Evolutionary conservation across 2,113 vertebrate species (phyloP).

Genomic region (Podarcis raffonei): DNA sequence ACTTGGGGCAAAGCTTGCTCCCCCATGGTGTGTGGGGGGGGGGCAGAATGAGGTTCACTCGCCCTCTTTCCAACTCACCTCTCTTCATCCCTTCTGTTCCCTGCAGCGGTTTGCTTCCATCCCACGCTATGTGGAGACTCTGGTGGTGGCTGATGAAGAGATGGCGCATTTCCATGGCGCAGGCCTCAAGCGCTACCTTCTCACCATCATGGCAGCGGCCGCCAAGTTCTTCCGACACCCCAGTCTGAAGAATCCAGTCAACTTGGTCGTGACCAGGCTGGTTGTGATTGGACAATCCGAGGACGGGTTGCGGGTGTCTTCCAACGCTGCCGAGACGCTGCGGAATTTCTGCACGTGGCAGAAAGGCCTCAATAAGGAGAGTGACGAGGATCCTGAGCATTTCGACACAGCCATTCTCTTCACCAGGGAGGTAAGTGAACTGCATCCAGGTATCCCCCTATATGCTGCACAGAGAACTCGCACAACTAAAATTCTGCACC

Average conservation of each 20-base stretch:
- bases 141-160: constrained; percentile 77
- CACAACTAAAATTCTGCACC: neutral
- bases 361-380: constrained; percentile 66
- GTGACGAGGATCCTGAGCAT: constrained; percentile 73
- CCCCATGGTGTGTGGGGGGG: neutral
- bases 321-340: constrained; percentile 75
- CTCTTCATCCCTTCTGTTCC: neutral
- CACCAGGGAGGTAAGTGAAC: constrained; percentile 72
- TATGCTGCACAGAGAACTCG: neutral
- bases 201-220: constrained; percentile 71
- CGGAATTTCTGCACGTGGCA: constrained; percentile 79
- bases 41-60: neutral
- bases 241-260: constrained; percentile 74
- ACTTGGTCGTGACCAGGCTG: constrained; percentile 72
- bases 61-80: too few species aligned
- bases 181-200: constrained; percentile 72
- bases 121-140: constrained; percentile 74
- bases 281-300: constrained; percentile 70
- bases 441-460: neutral
- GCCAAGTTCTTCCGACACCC: constrained; percentile 77
- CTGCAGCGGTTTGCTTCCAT: constrained; percentile 75
- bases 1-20: neutral
- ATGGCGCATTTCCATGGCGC: constrained; percentile 73
- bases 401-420: constrained; percentile 79
- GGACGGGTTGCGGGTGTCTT: constrained; percentile 64